phyloP scores from a whole-genome alignment of 2,797 vertebrate species.

The Chromis chromis region DNA sequence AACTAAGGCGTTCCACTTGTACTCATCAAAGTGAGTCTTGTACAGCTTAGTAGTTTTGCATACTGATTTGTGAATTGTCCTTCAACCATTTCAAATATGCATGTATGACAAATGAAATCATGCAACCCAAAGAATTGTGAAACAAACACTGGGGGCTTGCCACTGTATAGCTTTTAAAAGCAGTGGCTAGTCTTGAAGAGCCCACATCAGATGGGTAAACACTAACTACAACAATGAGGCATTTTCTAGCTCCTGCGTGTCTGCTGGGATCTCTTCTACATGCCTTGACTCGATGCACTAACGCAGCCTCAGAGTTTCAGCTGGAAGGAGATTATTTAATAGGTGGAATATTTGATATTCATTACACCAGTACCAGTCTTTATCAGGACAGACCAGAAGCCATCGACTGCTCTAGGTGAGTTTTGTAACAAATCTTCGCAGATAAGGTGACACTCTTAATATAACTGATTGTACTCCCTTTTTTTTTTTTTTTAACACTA shows the following conservation, averaged over 20 bases:
- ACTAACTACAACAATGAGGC: slow-evolving; percentile 36
- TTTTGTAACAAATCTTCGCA: not conserved
- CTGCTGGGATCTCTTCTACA: slow-evolving; percentile 33
- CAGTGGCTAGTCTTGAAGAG: not conserved
- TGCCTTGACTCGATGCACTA: not conserved
- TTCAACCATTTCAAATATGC: slow-evolving; percentile 6
- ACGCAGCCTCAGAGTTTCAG: slow-evolving; percentile 66
- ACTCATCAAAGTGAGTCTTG: not conserved
- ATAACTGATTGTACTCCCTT: too few species aligned
- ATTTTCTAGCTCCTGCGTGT: slow-evolving; percentile 23
- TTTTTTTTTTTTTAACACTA: not conserved
- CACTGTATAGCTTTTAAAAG: slow-evolving; percentile 9
- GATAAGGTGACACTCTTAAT: not conserved
- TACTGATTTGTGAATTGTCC: slow-evolving; percentile 62
- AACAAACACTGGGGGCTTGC: slow-evolving; percentile 25
- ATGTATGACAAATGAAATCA: not conserved
- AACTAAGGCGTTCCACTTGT: too few species aligned
- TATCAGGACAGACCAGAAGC: slow-evolving; percentile 45
- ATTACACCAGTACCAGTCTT: slow-evolving; percentile 13
- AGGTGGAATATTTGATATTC: slow-evolving; percentile 79
- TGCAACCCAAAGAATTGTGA: slow-evolving; percentile 27
- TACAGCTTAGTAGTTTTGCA: slow-evolving; percentile 42
- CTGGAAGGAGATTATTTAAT: slow-evolving; percentile 77
- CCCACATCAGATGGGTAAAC: slow-evolving; percentile 11
- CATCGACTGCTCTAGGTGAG: slow-evolving; percentile 74